Evolutionary conservation across 2,113 vertebrate genomes (phyloP), one percentile per base, ranked within the genome.

Genomic region (Megatriorchis doriae): DNA sequence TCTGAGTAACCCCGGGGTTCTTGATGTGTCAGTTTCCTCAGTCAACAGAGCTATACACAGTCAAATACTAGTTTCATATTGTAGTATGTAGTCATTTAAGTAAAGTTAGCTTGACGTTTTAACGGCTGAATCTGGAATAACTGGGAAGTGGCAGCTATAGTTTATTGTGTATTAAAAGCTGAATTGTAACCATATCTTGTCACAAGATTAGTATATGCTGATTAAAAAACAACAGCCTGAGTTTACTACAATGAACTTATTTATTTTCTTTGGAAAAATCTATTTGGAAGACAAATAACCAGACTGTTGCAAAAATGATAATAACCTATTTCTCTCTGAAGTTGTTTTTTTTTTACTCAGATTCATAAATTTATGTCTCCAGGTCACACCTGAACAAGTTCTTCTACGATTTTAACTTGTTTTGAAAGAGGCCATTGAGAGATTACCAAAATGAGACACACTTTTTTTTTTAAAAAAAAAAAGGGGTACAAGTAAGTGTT

Each of bases 401-500:
- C 6, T 75, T 81, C 11, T 58, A 43, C 52, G 9, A 70, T 52
- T 81, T 65, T 70, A 71, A 43, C 4, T 67, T 67, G 3, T 34
- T 82, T 78, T 79, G 19, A 79, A 56, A 52, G 14, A 78, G 3
- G 3, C 2, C 20, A 18, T 27, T 22, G n/a, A 72, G 16, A 66
- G 15, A 62, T 53, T 75, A 48, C 10, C 4, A 66, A 79, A 82
- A 78, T 12, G 3, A 85, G 6, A 32, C 12, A 40, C 5, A 7
- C 8, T 36, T 31, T 29, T 5, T 7, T 36, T 36, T 5, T 7
- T 36, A n/a, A n/a, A n/a, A n/a, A n/a, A n/a, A n/a, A n/a, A 10
- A 81, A 27, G 13, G 8, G 0, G 6, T 47, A n/a, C 4, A 42
- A 53, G 2, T 26, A 68, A 40, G 0, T 34, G 9, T 68, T 81